A percentile compares a stretch with the other conserved stretches of the same genome.
Evolutionary conservation across 2,888 invertebrate genomes (phyloP).

Genomic region (Sabatieria punctata): DNA sequence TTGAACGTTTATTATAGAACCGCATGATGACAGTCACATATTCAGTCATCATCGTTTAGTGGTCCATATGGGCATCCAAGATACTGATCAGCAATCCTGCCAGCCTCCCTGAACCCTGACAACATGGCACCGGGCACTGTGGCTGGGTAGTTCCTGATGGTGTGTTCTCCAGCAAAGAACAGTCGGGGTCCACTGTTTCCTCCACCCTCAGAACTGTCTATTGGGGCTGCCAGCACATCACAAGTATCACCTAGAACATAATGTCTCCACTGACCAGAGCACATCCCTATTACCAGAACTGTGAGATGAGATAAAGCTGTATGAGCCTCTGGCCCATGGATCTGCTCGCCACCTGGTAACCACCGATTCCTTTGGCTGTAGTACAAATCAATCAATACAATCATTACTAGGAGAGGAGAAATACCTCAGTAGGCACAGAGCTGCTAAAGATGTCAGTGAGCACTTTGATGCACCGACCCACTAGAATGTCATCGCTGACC

Average conservation of each 20-base stretch:
- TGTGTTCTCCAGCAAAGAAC: conserved; percentile 75
- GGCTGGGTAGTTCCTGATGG: conserved; percentile 90
- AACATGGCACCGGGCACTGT: conserved; percentile 85
- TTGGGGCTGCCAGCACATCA: conserved; percentile 80
- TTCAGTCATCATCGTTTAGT: too few species aligned
- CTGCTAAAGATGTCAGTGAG: neutral
- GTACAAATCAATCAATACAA: too few species aligned
- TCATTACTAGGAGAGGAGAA: too few species aligned
- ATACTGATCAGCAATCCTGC: conserved; percentile 75
- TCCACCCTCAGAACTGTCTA: conserved; percentile 39
- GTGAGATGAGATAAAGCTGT: too few species aligned
- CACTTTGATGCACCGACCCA: neutral
- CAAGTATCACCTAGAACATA: conserved; percentile 93
- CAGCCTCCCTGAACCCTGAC: conserved; percentile 86
- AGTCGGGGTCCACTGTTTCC: conserved; percentile 41
- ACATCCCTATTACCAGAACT: too few species aligned
- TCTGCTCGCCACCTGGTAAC: conserved; percentile 97
- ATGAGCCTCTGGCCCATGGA: conserved; percentile 86
- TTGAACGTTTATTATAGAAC: too few species aligned
- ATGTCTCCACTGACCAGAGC: too few species aligned
- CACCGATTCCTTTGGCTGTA: conserved; percentile 63
- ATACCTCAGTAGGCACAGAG: conserved; percentile 11
- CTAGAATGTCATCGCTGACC: conserved; percentile 66
- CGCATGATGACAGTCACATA: too few species aligned
- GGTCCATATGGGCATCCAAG: conserved; percentile 56